phyloP scores from a whole-genome alignment of 2,797 vertebrate species.

The Chromis chromis region DNA sequence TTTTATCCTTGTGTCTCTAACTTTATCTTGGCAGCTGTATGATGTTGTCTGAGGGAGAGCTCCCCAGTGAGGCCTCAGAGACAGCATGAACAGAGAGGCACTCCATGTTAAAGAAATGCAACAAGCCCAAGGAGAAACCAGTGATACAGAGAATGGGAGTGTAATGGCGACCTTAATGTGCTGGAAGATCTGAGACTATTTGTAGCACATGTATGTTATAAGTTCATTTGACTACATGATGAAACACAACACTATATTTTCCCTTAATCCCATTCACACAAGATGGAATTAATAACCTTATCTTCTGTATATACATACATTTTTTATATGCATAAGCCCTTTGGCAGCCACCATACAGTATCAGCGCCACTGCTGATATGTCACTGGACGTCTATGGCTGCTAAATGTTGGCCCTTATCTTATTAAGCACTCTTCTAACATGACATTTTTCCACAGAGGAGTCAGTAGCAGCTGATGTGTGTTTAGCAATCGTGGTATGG shows the following conservation, averaged over 20 bases:
- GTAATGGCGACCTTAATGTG: conserved; percentile 4
- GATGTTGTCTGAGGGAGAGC: conserved; percentile 53
- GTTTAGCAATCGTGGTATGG: neutral
- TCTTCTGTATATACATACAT: neutral
- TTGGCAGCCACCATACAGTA: neutral
- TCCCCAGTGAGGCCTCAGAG: conserved; percentile 53
- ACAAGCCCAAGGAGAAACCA: conserved; percentile 4
- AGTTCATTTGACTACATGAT: neutral
- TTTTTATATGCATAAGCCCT: neutral
- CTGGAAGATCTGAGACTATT: conserved; percentile 4
- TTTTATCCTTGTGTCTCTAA: conserved; percentile 61
- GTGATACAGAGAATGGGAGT: conserved; percentile 8
- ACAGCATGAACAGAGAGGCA: conserved; percentile 42
- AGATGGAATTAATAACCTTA: neutral
- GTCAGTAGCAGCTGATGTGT: neutral
- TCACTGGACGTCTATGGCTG: neutral
- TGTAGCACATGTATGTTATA: neutral
- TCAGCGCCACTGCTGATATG: neutral
- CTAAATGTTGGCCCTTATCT: neutral
- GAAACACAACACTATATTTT: neutral
- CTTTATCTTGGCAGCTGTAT: conserved; percentile 68
- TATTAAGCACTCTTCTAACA: neutral
- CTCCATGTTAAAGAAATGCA: conserved; percentile 32
- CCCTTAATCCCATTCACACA: neutral
- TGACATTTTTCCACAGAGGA: neutral